phyloP scores from a whole-genome alignment of 37 sponge, comb jelly and placozoan species.

The Amphimedon queenslandica region DNA sequence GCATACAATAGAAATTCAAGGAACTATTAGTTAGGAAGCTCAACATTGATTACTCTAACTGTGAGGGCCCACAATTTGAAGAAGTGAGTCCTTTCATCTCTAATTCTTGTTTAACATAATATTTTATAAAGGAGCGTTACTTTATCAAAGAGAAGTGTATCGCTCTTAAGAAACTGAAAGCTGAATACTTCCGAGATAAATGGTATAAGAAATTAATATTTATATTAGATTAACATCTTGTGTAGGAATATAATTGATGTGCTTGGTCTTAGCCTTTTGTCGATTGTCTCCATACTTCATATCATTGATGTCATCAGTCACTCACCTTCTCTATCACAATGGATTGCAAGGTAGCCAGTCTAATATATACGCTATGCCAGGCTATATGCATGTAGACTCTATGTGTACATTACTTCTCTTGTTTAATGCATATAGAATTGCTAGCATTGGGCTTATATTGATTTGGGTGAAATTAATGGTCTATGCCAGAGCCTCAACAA shows the following conservation, averaged over 20 bases:
- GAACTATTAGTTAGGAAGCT: too few relatives aligned
- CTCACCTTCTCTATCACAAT: constrained; percentile 1
- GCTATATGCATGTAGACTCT: too few relatives aligned
- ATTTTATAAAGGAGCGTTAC: not conserved
- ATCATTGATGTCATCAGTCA: constrained; percentile 34
- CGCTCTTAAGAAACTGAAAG: not conserved
- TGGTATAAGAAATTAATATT: constrained; percentile 9
- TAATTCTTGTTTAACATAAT: not conserved
- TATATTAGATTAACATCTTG: not conserved
- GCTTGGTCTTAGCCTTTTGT: constrained; percentile 1
- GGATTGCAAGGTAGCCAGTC: too few relatives aligned
- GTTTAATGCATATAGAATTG: constrained; percentile 31
- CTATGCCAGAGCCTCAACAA: constrained; percentile 22
- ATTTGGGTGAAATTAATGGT: constrained; percentile 50
- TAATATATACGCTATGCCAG: too few relatives aligned
- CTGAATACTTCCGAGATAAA: constrained; percentile 26
- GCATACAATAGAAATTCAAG: not conserved
- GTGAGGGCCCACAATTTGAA: too few relatives aligned
- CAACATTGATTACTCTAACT: too few relatives aligned
- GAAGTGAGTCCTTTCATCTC: too few relatives aligned
- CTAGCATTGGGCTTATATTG: constrained; percentile 30
- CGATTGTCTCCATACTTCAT: constrained; percentile 17
- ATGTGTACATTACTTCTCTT: too few relatives aligned
- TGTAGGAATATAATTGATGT: constrained; percentile 51
- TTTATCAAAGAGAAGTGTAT: not conserved